Evolutionary conservation across 2,113 vertebrate genomes (phyloP).

Genomic region (Craseonycteris thonglongyai): DNA sequence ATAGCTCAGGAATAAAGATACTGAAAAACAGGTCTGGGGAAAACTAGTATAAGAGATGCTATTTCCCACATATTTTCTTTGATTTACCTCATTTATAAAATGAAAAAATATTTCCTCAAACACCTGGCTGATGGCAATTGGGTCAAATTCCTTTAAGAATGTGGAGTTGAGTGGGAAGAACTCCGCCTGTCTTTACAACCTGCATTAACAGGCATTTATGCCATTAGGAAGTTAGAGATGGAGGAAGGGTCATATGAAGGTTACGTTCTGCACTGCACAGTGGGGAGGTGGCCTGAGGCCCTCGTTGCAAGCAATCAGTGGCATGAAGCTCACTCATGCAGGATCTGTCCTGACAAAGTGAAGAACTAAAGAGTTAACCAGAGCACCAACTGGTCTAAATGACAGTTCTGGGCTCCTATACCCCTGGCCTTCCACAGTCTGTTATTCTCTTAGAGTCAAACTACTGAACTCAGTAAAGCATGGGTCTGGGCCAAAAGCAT

Average conservation of each 20-base stretch:
- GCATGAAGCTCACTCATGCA: not conserved
- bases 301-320: not conserved
- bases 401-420: not conserved
- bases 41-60: not conserved
- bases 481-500: not conserved
- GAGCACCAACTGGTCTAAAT: accelerated
- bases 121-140: not conserved
- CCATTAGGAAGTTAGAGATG: no score
- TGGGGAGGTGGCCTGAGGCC: no score
- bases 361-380: not conserved
- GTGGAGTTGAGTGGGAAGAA: not conserved
- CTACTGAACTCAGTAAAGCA: not conserved
- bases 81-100: not conserved
- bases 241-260: not conserved
- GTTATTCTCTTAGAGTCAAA: not conserved
- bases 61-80: not conserved
- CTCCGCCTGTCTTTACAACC: not conserved
- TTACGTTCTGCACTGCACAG: not conserved
- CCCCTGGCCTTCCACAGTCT: not conserved
- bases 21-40: not conserved
- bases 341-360: not conserved
- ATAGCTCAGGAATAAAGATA: not conserved
- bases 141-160: not conserved
- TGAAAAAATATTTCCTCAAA: not conserved
- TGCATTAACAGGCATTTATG: not conserved